phyloP scores from a whole-genome alignment of 2,797 vertebrate genomes.

The Enteromius mattozi region DNA sequence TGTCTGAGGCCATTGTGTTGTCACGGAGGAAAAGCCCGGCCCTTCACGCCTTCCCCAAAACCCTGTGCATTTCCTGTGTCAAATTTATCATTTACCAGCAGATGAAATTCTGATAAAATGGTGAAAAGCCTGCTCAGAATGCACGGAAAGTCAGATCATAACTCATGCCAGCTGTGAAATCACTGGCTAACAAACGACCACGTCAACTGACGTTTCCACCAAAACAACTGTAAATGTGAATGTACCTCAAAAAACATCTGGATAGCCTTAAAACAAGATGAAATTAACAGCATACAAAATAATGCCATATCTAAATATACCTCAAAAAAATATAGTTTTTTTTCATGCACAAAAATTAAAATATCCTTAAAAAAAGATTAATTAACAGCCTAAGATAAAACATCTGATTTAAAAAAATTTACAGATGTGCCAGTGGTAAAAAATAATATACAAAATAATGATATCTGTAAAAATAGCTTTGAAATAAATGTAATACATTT shows the following conservation, averaged over 20 bases:
- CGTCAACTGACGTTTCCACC: neutral
- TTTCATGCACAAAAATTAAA: neutral
- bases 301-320: neutral
- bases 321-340: neutral
- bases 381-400: neutral
- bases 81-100: conserved; percentile 51
- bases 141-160: conserved; percentile 20
- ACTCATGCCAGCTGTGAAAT: conserved; percentile 10
- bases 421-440: no score
- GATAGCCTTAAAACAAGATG: neutral
- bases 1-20: conserved; percentile 42
- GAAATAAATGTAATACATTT: no score
- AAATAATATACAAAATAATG: no score
- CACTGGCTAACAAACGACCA: neutral
- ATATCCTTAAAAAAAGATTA: neutral
- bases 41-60: conserved; percentile 49
- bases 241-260: neutral
- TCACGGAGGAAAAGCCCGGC: conserved; percentile 46
- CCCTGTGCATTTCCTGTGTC: conserved; percentile 52
- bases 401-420: no score
- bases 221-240: neutral
- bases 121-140: conserved; percentile 12
- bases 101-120: conserved; percentile 32
- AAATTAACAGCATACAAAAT: neutral
- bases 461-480: no score